Base-by-base conservation (phyloP, 2,797 vertebrate genomes). In the Pagetopsis macropterus region DNA sequence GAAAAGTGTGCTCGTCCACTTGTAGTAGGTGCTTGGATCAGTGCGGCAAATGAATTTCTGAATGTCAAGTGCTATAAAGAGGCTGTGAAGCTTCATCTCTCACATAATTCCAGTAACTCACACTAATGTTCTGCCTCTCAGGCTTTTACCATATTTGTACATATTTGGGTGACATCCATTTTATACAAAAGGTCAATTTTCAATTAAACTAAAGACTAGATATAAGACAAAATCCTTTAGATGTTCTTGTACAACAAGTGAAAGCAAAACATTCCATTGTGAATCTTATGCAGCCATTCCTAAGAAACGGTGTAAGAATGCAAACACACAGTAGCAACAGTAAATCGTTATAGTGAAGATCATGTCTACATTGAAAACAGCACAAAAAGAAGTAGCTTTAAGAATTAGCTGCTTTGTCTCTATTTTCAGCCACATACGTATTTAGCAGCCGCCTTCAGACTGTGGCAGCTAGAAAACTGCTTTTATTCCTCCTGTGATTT, bases 401-500 rank as follows among this genome's bases (percentile, higher is more conserved):
- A 86, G 52, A 79, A 84, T 88, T 75, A 50, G 65, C 76, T 78
- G 79, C 81, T 84, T 79, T 69, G 78, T 78, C 69, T 86, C 77
- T 64, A 82, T 88, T 87, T 89, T 86, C 77, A 78, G 80, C 66
- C 43, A 50, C 64, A 59, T 14, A 69, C 83, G 51, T 73, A 86
- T 86, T 82, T 74, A 83, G 80, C 77, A 83, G 80, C 71, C 54
- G 46, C 78, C 77, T 75, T 82, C 80, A 80, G 72, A 87, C 75
- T 58, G 74, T 49, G 52, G 60, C 75, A 72, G 62, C 54, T 61
- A 50, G 65, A 75, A 76, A 79, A 78, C 3, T 3, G 64, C 61
- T 82, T 52, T 64, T n/a, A 70, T 77, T 49, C 69, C 57, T 78
- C 70, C 48, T 72, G 71, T 72, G 71, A 82, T 58, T 76, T 66